phyloP scores from a whole-genome alignment of 2,888 invertebrate species.

The Polylopha cassiicola region DNA sequence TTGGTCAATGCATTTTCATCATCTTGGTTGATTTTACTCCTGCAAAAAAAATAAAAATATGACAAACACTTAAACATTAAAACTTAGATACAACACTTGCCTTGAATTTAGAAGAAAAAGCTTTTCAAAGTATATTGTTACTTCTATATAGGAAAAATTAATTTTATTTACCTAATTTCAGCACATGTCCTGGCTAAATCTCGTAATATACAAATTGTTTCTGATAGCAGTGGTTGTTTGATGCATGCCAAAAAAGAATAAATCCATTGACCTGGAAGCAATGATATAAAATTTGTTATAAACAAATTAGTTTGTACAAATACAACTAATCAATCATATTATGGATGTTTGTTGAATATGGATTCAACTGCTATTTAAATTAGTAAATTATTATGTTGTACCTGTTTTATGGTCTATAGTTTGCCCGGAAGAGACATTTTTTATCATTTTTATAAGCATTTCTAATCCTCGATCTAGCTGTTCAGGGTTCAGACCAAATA shows the following conservation, averaged over 20 bases:
- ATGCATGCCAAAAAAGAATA: constrained; percentile 81
- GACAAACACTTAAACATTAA: not conserved
- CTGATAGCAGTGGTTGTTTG: constrained; percentile 81
- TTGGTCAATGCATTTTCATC: constrained; percentile 49
- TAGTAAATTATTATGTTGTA: no score
- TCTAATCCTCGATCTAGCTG: constrained; percentile 50
- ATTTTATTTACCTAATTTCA: constrained; percentile 59
- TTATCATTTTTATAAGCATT: constrained; percentile 42
- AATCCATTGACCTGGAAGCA: constrained; percentile 80
- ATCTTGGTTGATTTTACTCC: constrained; percentile 55
- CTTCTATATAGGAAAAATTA: not conserved
- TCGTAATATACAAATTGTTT: constrained; percentile 80
- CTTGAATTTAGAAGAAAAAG: constrained; percentile 7
- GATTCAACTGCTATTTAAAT: no score
- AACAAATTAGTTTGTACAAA: not conserved
- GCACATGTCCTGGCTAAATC: constrained; percentile 80
- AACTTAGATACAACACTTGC: not conserved
- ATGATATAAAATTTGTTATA: constrained; percentile 4
- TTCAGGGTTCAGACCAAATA: constrained; percentile 47
- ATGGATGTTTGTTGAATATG: no score
- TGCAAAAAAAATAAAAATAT: constrained; percentile 35
- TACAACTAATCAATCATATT: no score
- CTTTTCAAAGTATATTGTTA: not conserved
- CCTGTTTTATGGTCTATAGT: constrained; percentile 59
- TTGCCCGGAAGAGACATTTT: constrained; percentile 44